Conservation (phyloP, 2,113 vertebrate species). For the Morone chrysops region DNA sequence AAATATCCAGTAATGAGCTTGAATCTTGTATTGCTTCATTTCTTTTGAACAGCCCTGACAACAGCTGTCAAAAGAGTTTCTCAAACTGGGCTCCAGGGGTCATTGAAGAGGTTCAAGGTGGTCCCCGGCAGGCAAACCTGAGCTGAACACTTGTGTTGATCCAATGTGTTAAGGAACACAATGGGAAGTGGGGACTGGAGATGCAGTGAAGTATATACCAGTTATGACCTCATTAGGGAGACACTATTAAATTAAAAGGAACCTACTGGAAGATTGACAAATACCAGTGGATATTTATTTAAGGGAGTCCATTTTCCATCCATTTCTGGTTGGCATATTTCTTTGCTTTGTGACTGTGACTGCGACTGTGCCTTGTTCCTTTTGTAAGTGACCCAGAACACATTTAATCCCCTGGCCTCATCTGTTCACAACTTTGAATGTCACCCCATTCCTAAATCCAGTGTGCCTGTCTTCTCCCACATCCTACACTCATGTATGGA, state of each 20-base stretch:
- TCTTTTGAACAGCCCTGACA: slow-evolving; percentile 12
- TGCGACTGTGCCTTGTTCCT: not conserved
- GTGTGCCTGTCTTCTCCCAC: not conserved
- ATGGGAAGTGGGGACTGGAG: not conserved
- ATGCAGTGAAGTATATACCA: not conserved
- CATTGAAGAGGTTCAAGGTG: slow-evolving; percentile 11
- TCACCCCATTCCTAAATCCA: not conserved
- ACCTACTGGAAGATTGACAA: not conserved
- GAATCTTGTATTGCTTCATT: not conserved
- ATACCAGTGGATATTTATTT: not conserved
- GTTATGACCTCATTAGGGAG: not conserved
- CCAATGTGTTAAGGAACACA: not conserved
- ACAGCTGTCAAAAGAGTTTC: slow-evolving; percentile 15
- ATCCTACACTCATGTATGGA: not conserved
- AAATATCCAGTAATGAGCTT: not conserved
- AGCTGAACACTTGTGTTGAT: not conserved
- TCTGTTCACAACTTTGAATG: not conserved
- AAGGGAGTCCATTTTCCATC: not conserved
- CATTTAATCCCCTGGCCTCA: not conserved
- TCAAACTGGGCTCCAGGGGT: not conserved
- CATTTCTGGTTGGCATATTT: not conserved
- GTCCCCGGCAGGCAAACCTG: not conserved
- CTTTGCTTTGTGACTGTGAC: not conserved
- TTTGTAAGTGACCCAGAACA: not conserved
- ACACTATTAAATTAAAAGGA: not conserved